Evolutionary conservation across 2,888 invertebrate species (phyloP).

Genomic region (Trimorus sp.): DNA sequence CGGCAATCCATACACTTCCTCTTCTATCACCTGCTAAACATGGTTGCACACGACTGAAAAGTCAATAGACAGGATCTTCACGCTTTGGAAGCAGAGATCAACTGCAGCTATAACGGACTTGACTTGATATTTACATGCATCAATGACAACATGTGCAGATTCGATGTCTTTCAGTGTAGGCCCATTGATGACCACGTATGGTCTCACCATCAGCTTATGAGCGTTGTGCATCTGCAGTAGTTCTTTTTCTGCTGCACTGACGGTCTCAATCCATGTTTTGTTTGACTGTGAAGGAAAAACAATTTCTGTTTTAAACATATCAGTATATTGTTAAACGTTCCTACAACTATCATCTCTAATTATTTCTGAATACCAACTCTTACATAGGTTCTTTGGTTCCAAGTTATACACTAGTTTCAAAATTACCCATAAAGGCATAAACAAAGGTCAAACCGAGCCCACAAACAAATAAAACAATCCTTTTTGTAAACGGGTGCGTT

Average conservation of each 20-base stretch:
- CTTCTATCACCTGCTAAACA: background rate
- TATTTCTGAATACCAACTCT: no score
- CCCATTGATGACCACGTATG: background rate
- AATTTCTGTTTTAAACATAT: no score
- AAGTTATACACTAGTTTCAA: no score
- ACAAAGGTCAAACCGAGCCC: no score
- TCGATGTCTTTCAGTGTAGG: background rate
- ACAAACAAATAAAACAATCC: no score
- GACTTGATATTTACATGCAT: background rate
- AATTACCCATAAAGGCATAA: no score
- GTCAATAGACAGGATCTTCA: background rate
- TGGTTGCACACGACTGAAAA: background rate
- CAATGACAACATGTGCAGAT: background rate
- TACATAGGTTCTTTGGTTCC: no score
- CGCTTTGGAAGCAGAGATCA: background rate
- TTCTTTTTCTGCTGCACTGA: background rate
- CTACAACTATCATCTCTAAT: no score
- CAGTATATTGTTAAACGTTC: no score
- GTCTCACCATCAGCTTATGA: background rate
- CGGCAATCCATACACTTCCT: slow-evolving; percentile 10
- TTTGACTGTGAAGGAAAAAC: background rate
- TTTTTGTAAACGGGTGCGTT: no score
- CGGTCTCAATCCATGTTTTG: background rate
- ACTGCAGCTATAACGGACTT: background rate
- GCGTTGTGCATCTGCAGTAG: background rate